A percentile compares a stretch with the other conserved stretches of the same genome.
Conservation (phyloP, 2,888 invertebrate species). For the Zaprionus obscuricornis region DNA sequence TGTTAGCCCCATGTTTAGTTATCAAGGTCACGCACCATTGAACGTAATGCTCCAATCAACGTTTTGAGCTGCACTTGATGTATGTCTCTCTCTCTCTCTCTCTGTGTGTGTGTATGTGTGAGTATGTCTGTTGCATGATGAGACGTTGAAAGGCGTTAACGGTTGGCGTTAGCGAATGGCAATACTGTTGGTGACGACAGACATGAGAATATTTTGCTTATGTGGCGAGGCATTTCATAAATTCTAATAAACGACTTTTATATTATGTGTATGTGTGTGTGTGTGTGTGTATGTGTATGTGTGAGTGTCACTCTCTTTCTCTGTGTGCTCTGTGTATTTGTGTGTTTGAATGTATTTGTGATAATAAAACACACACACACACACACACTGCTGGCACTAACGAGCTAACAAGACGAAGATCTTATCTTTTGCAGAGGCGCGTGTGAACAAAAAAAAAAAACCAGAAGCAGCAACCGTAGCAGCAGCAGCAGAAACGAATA, state of each 20-base stretch:
- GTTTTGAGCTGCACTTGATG: conserved; percentile 44
- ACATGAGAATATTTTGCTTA: conserved; percentile 45
- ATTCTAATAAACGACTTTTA: conserved; percentile 35
- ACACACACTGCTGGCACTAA: conserved; percentile 12
- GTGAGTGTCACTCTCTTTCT: no score
- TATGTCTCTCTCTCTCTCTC: no score
- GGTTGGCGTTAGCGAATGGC: no score
- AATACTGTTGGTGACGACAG: no score
- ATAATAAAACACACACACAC: no score
- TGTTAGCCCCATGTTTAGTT: no score
- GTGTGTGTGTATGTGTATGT: conserved; percentile 7
- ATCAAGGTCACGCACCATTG: conserved; percentile 71
- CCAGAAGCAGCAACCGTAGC: not conserved
- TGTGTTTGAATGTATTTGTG: conserved; percentile 25
- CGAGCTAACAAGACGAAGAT: conserved; percentile 13
- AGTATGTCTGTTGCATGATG: no score
- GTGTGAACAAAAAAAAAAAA: no score
- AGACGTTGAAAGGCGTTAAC: no score
- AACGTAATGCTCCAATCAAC: conserved; percentile 57
- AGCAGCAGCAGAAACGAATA: not conserved
- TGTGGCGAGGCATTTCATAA: conserved; percentile 47
- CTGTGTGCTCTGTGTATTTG: no score
- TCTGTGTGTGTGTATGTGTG: no score
- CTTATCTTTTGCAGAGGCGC: conserved; percentile 26
- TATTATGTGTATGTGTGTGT: not conserved